A percentile compares a stretch with the other conserved stretches of the same genome.
Conservation (phyloP, 2,797 vertebrate species). For the Sternarchorhynchus goeldii region DNA sequence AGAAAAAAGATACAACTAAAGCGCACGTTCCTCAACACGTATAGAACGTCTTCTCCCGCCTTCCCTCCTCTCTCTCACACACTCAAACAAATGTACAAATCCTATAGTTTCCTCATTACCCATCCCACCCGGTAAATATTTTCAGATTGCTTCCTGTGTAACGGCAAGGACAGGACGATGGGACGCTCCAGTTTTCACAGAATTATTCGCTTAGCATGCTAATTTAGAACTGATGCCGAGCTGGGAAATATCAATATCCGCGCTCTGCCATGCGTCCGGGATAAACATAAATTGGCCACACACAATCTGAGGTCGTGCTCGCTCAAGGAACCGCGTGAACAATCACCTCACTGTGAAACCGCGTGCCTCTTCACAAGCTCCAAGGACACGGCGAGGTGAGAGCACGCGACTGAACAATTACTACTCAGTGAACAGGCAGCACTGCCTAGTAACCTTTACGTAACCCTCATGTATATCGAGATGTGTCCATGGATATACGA, state of each 20-base stretch:
- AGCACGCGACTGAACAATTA: slow-evolving; percentile 10
- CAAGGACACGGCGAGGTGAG: slow-evolving; percentile 58
- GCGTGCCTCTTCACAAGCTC: slow-evolving; percentile 24
- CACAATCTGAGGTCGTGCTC: slow-evolving; percentile 5
- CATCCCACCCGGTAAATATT: background rate
- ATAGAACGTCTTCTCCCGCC: no score
- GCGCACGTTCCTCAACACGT: no score
- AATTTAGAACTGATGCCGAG: background rate
- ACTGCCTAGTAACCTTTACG: slow-evolving; percentile 6
- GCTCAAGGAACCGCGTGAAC: background rate
- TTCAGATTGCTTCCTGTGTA: background rate
- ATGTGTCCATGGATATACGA: no score
- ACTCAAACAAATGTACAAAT: background rate
- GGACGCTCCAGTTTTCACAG: no score
- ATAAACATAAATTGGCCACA: slow-evolving; percentile 24
- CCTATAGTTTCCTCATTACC: background rate
- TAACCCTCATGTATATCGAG: slow-evolving; percentile 5
- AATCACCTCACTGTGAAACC: slow-evolving; percentile 9
- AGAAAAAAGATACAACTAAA: background rate
- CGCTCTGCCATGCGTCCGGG: background rate
- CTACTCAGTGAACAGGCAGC: slow-evolving; percentile 8
- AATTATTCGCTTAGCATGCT: slow-evolving; percentile 3
- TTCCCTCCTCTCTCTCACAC: background rate
- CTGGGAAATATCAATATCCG: slow-evolving; percentile 1
- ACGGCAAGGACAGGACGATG: background rate